These are phyloP conservation scores for Thermophis baileyi DNA, from an alignment of 2,113 vertebrate genomes.

Conservation along the genomic window DNA sequence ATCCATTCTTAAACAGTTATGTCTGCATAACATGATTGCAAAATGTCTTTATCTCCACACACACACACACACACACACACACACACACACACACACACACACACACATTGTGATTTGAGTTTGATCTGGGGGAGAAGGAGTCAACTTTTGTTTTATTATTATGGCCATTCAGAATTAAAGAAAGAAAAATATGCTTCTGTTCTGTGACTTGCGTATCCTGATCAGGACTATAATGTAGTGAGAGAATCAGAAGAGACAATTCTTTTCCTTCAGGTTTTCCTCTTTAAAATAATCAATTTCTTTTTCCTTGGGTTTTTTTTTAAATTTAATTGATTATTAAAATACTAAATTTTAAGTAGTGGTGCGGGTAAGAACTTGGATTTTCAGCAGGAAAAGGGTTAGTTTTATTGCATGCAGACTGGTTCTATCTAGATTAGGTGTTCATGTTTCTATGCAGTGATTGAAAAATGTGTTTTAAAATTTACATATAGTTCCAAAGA, in stretches of 20 bases:
- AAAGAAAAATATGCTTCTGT: neutral
- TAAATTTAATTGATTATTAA: neutral
- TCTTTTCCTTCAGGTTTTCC: neutral
- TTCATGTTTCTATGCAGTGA: neutral
- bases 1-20: neutral
- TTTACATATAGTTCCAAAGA: neutral
- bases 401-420: neutral
- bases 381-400: neutral
- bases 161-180: neutral
- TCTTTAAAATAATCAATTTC: neutral
- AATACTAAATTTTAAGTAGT: neutral
- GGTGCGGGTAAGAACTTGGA: no score
- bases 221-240: neutral
- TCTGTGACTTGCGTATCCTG: neutral
- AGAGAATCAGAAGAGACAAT: neutral
- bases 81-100: no score
- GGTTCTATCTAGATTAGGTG: neutral
- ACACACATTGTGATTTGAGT: no score
- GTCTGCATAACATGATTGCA: neutral
- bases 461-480: neutral
- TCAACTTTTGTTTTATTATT: neutral
- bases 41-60: neutral
- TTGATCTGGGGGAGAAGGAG: neutral
- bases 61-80: neutral
- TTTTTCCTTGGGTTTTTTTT: neutral